Conservation (phyloP, 2,888 invertebrate genomes). For the Aspidapion aeneum region DNA sequence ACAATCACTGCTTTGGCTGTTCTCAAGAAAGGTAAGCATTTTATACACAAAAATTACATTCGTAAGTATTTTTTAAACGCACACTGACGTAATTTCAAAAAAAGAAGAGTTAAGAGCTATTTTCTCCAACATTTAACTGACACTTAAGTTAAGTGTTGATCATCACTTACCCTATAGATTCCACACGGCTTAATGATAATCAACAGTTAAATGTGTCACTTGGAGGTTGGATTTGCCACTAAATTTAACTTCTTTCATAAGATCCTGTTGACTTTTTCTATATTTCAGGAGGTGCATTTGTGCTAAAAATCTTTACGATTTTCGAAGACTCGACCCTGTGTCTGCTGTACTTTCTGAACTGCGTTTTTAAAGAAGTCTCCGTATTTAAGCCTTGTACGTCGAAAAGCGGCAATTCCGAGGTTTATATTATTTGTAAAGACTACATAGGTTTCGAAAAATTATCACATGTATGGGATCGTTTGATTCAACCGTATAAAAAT, state of each 20-base stretch:
- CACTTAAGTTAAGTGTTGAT: background rate
- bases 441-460: slow-evolving; percentile 52
- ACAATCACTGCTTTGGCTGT: slow-evolving; percentile 70
- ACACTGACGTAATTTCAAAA: no score
- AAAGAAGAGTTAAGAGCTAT: no score
- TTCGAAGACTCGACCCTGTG: slow-evolving; percentile 81
- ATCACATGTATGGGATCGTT: slow-evolving; percentile 32
- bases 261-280: no score
- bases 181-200: no score
- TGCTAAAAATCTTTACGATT: slow-evolving; percentile 88
- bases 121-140: no score
- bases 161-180: no score
- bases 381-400: slow-evolving; percentile 89
- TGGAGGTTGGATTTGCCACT: no score
- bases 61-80: background rate
- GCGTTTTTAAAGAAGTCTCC: slow-evolving; percentile 67
- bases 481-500: slow-evolving; percentile 51
- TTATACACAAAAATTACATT: slow-evolving; percentile 1
- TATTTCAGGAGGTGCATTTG: slow-evolving; percentile 65
- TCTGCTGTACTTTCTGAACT: slow-evolving; percentile 74
- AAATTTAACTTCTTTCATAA: no score
- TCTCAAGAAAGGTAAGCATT: slow-evolving; percentile 49
- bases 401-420: slow-evolving; percentile 93
- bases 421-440: slow-evolving; percentile 74
- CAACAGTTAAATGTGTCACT: no score